Conservation (phyloP, 2,797 vertebrate genomes). For the Trematomus bernacchii region DNA sequence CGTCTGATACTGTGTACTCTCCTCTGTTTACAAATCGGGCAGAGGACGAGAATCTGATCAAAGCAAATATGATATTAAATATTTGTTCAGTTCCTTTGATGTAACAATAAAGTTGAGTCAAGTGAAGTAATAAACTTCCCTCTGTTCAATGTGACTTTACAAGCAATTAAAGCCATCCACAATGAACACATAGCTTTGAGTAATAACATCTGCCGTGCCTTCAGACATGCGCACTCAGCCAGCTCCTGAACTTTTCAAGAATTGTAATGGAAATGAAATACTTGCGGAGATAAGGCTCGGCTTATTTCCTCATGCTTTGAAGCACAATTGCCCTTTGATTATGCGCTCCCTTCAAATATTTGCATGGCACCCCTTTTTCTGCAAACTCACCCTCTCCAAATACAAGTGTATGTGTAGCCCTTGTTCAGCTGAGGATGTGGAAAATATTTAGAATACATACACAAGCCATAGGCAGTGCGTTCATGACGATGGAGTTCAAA, state of each 20-base stretch:
- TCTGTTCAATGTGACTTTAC: slow-evolving; percentile 19
- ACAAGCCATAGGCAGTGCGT: slow-evolving; percentile 60
- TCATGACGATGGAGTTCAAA: slow-evolving; percentile 73
- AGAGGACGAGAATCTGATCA: slow-evolving; percentile 45
- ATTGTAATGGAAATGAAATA: slow-evolving; percentile 60
- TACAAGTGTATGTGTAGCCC: slow-evolving; percentile 59
- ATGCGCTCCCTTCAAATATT: slow-evolving; percentile 74
- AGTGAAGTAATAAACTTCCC: slow-evolving; percentile 11
- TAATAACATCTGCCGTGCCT: slow-evolving; percentile 23
- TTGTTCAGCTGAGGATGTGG: slow-evolving; percentile 67
- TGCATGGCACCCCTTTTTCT: slow-evolving; percentile 60
- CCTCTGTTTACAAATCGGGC: slow-evolving; percentile 6
- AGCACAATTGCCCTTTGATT: slow-evolving; percentile 78
- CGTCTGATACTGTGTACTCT: slow-evolving; percentile 4
- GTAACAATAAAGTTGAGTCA: slow-evolving; percentile 19
- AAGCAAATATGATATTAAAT: slow-evolving; percentile 25
- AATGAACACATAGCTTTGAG: slow-evolving; percentile 56
- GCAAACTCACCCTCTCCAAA: slow-evolving; percentile 66
- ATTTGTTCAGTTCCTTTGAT: background rate
- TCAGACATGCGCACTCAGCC: slow-evolving; percentile 27
- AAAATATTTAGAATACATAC: slow-evolving; percentile 82
- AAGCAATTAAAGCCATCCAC: slow-evolving; percentile 31
- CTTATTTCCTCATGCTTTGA: slow-evolving; percentile 70
- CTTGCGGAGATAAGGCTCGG: slow-evolving; percentile 55
- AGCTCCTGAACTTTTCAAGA: slow-evolving; percentile 34